These are phyloP conservation scores for Scaptomyza parva DNA, from an alignment of 2,888 invertebrate genomes.

Conservation along the genomic window DNA sequence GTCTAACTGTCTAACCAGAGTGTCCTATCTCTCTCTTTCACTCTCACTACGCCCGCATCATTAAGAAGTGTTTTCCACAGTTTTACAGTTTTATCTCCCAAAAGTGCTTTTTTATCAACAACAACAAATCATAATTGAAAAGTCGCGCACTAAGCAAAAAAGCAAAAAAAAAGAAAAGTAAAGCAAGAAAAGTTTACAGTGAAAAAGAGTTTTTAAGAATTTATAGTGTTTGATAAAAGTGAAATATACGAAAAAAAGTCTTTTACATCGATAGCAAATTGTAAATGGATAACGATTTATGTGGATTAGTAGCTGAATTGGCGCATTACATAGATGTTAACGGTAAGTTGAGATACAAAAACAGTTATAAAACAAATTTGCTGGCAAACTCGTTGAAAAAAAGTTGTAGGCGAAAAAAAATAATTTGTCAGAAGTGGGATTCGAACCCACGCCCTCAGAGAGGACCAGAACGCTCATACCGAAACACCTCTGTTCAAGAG, in stretches of 20 bases:
- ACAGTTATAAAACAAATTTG: background rate
- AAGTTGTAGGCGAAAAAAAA: background rate
- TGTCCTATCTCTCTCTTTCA: slow-evolving; percentile 13
- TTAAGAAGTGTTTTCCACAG: slow-evolving; percentile 26
- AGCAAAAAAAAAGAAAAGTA: slow-evolving; percentile 1
- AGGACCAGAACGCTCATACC: slow-evolving; percentile 1
- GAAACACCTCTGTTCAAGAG: slow-evolving; percentile 53
- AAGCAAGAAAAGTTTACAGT: slow-evolving; percentile 20
- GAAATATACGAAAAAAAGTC: slow-evolving; percentile 7
- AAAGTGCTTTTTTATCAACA: slow-evolving; percentile 34
- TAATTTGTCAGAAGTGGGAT: background rate
- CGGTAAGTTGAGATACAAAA: slow-evolving; percentile 52
- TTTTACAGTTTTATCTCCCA: slow-evolving; percentile 14
- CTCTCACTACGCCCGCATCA: slow-evolving; percentile 29
- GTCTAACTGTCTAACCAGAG: slow-evolving; percentile 2
- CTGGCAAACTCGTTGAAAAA: slow-evolving; percentile 49
- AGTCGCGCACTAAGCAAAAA: no score
- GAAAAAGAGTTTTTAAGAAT: slow-evolving; percentile 6
- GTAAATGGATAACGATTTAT: slow-evolving; percentile 67
- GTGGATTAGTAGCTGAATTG: slow-evolving; percentile 75
- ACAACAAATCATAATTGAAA: slow-evolving; percentile 19
- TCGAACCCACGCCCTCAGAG: slow-evolving; percentile 3
- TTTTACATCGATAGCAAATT: slow-evolving; percentile 21
- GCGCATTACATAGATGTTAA: slow-evolving; percentile 66
- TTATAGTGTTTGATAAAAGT: slow-evolving; percentile 10